phyloP scores from a whole-genome alignment of 2,797 vertebrate species.

The Gobionotothen gibberifrons region DNA sequence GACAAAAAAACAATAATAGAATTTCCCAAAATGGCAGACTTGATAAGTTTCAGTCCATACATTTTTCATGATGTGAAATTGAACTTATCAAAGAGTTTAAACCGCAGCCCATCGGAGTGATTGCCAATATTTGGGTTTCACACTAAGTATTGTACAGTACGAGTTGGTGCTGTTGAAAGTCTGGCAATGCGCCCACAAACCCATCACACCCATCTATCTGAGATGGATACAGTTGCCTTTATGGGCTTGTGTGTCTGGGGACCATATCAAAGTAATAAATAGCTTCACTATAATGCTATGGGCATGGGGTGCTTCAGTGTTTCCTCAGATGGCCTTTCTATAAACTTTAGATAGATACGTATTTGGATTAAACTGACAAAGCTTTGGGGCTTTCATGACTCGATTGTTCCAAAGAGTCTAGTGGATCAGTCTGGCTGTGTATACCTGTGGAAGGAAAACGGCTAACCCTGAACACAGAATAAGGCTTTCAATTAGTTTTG shows the following conservation, averaged over 20 bases:
- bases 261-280: conserved; percentile 27
- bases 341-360: conserved; percentile 7
- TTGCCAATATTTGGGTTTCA: conserved; percentile 22
- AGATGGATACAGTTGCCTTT: conserved; percentile 20
- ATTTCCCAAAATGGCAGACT: no score
- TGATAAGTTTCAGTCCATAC: background rate
- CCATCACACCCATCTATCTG: conserved; percentile 7
- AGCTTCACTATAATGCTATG: conserved; percentile 1
- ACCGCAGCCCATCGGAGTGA: conserved; percentile 13
- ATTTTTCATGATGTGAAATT: conserved; percentile 18
- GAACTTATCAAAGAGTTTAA: conserved; percentile 20
- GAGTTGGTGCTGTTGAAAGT: conserved; percentile 14
- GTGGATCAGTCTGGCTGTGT: background rate
- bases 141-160: conserved; percentile 18
- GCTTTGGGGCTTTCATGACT: conserved; percentile 10
- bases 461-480: background rate
- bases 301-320: background rate
- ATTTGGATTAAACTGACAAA: conserved; percentile 10
- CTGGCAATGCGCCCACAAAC: conserved; percentile 17
- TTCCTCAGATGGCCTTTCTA: background rate
- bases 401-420: background rate
- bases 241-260: conserved; percentile 19
- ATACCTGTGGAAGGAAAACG: conserved; percentile 7
- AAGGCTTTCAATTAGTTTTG: background rate
- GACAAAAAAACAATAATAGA: background rate